Evolutionary conservation across 2,113 vertebrate species (phyloP), one percentile per base, ranked within the genome.

Genomic region (Suncus etruscus): DNA sequence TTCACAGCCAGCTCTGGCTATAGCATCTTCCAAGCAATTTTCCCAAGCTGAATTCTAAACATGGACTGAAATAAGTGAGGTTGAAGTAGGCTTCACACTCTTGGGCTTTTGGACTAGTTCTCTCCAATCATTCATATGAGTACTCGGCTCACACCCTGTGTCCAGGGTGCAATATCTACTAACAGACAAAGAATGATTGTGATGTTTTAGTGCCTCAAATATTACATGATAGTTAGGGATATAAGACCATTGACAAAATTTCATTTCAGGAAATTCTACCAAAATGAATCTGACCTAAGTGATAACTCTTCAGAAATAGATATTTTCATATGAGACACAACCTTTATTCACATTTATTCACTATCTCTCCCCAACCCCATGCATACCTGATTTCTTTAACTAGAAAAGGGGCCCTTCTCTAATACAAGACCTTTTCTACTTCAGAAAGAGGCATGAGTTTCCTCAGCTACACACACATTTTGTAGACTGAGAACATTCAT

Each of bases 11-110:
- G 10, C 50, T 82, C 87, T 75, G 9, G 45, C 69, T 47, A 25
- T 0, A 61, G 69, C 47, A 27, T n/a, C 78, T 90, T 92, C 83
- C 92, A 94, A 80, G 58, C 47, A 66, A 72, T 73, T 81, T 74
- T 76, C 58, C 77, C 91, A 50, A 27, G 8, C 10, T 77, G 91
- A 76, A 69, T 77, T 86, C 84, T 77, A 31, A 89, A 75, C 54
- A 61, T 39, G 47, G 25, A 22, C 39, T 81, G 47, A 4, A 58
- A 61, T 25, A 39, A 63, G 29, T 27, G 18, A 89, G 18, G 70
- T 39, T 15, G 24, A 48, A 77, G 54, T 22, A 25, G 39, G 68
- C 70, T 70, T 8, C 22, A 66, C 27, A 80, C 86, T 79, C 22
- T 45, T 63, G 2, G 20, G 25, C 8, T 1, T 39, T 39, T 4